These are phyloP conservation scores for Teleopsis dalmanni DNA, from an alignment of 1,140 invertebrate species.

Conservation along the genomic window DNA sequence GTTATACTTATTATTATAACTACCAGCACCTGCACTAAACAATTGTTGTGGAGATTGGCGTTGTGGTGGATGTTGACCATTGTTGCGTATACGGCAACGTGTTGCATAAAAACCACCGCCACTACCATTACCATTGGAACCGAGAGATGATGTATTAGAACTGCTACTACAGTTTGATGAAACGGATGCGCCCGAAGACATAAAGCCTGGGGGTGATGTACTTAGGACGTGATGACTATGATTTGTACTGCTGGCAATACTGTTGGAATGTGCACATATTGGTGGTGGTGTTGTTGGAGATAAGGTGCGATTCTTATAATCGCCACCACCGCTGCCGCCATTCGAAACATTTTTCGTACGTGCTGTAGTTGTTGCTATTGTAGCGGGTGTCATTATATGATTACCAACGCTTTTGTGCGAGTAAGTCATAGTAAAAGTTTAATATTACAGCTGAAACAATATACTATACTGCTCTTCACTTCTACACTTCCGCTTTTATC, in stretches of 20 bases:
- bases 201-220: constrained; percentile 24
- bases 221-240: constrained; percentile 22
- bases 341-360: constrained; percentile 31
- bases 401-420: constrained; percentile 45
- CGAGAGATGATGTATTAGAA: constrained; percentile 7
- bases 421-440: constrained; percentile 40
- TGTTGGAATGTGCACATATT: constrained; percentile 42
- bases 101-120: constrained; percentile 14
- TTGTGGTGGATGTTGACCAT: constrained; percentile 15
- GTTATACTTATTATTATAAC: constrained; percentile 23
- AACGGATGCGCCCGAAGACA: constrained; percentile 16
- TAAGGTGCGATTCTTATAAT: constrained; percentile 9
- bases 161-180: constrained; percentile 12
- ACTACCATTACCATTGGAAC: constrained; percentile 7
- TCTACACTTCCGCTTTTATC: constrained; percentile 5
- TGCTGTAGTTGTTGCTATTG: constrained; percentile 36
- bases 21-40: constrained; percentile 20
- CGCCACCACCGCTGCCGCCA: constrained; percentile 17
- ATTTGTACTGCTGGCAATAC: constrained; percentile 45
- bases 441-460: not conserved
- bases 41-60: constrained; percentile 26
- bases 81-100: constrained; percentile 22
- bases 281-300: constrained; percentile 20
- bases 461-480: constrained; percentile 2
- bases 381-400: constrained; percentile 41